A percentile compares a stretch with the other conserved stretches of the same genome.
These are phyloP conservation scores for Gavialis gangeticus DNA, from an alignment of 2,113 vertebrate species.

Conservation along the genomic window DNA sequence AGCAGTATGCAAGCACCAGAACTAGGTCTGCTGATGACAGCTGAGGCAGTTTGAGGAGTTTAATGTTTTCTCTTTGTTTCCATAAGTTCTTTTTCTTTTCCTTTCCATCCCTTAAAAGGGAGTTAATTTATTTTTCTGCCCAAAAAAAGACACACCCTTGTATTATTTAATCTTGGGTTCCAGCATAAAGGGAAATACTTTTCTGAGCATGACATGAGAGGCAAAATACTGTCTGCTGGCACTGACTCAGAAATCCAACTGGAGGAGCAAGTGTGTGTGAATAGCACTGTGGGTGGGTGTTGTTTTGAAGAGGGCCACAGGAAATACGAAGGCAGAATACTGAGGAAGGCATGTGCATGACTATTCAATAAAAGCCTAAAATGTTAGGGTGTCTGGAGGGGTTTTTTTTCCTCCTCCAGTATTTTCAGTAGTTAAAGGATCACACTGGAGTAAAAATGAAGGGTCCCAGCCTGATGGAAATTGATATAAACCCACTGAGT, in stretches of 20 bases:
- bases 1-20: constrained; percentile 8
- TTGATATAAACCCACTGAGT: neutral
- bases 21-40: neutral
- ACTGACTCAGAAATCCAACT: rapidly evolving
- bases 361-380: too few relatives aligned
- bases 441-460: neutral
- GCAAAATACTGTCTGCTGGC: neutral
- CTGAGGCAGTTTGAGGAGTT: constrained; percentile 8
- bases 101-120: neutral
- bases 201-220: neutral
- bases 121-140: neutral
- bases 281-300: neutral
- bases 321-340: neutral
- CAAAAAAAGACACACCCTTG: neutral
- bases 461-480: neutral
- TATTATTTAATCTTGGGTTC: neutral
- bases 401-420: neutral
- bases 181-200: neutral
- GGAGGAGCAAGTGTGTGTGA: neutral
- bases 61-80: neutral
- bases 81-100: neutral
- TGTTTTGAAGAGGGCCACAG: rapidly evolving
- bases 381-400: too few relatives aligned
- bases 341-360: neutral
- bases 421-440: neutral